These are phyloP conservation scores for Gymnodraco acuticeps DNA, from an alignment of 2,797 vertebrate genomes.

Conservation along the genomic window DNA sequence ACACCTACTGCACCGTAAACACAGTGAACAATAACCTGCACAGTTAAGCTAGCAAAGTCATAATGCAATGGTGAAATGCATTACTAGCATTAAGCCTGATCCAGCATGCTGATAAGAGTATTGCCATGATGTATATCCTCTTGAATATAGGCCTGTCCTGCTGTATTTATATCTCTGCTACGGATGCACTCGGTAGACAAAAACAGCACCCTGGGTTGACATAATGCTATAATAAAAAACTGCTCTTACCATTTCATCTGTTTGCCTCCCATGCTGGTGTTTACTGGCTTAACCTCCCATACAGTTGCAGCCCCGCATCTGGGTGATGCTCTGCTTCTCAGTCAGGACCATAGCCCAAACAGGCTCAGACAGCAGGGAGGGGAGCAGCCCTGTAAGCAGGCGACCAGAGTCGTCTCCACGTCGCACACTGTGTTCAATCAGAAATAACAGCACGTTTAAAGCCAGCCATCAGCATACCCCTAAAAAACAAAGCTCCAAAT, in stretches of 20 bases:
- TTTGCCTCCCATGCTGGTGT: slow-evolving; percentile 87
- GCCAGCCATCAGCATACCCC: slow-evolving; percentile 69
- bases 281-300: slow-evolving; percentile 76
- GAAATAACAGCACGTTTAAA: slow-evolving; percentile 76
- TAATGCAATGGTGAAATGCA: slow-evolving; percentile 22
- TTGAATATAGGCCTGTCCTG: slow-evolving; percentile 29
- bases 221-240: slow-evolving; percentile 16
- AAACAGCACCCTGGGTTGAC: slow-evolving; percentile 27
- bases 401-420: slow-evolving; percentile 73
- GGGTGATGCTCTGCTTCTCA: slow-evolving; percentile 78
- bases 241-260: slow-evolving; percentile 88
- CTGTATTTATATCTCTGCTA: background rate
- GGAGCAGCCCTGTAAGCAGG: slow-evolving; percentile 61
- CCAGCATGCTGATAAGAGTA: slow-evolving; percentile 18
- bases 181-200: slow-evolving; percentile 32
- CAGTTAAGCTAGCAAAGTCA: slow-evolving; percentile 12
- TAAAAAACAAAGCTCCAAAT: slow-evolving; percentile 72
- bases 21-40: slow-evolving; percentile 61
- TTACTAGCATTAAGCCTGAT: background rate
- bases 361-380: slow-evolving; percentile 68
- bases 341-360: slow-evolving; percentile 79
- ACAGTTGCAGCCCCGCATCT: slow-evolving; percentile 70
- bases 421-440: slow-evolving; percentile 77
- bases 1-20: slow-evolving; percentile 71
- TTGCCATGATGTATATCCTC: background rate